These are phyloP conservation scores for Aphelenchoides besseyi DNA, from an alignment of 1,140 invertebrate genomes.

Conservation along the genomic window DNA sequence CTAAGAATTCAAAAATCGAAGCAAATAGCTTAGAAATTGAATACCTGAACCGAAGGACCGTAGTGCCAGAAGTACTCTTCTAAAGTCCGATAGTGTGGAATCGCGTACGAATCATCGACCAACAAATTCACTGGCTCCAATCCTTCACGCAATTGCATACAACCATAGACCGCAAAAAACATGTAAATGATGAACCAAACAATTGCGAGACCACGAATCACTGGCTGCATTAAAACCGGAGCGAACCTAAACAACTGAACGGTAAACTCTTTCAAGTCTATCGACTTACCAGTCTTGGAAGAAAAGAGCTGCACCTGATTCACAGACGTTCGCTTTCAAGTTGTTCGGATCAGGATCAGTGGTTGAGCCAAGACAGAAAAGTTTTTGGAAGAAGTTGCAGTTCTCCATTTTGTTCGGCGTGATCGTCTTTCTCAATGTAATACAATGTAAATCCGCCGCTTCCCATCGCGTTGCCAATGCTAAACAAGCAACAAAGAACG, in stretches of 20 bases:
- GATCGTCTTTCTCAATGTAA: conserved; percentile 46
- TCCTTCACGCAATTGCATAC: conserved; percentile 56
- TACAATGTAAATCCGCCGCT: conserved; percentile 50
- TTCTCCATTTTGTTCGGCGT: conserved; percentile 28
- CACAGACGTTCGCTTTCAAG: conserved; percentile 35
- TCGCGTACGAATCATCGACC: conserved; percentile 61
- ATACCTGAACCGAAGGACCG: conserved; percentile 55
- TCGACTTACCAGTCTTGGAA: conserved; percentile 53
- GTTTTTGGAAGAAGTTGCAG: conserved; percentile 19
- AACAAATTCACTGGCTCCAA: conserved; percentile 61
- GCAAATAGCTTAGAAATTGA: conserved; percentile 21
- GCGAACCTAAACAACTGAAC: conserved; percentile 48
- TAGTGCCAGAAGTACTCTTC: conserved; percentile 63
- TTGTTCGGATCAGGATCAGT: conserved; percentile 48
- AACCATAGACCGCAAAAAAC: conserved; percentile 56
- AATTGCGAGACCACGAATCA: conserved; percentile 40
- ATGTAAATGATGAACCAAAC: conserved; percentile 59
- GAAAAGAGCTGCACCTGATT: conserved; percentile 53
- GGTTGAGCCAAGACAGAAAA: conserved; percentile 52
- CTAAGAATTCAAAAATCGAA: conserved; percentile 65
- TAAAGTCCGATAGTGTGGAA: conserved; percentile 57
- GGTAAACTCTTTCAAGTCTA: conserved; percentile 14
- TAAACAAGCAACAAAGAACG: conserved; percentile 56
- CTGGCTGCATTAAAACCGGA: conserved; percentile 59
- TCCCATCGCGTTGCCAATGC: conserved; percentile 53